phyloP scores from a whole-genome alignment of 2,113 vertebrate genomes.

The Xiphophorus hellerii region DNA sequence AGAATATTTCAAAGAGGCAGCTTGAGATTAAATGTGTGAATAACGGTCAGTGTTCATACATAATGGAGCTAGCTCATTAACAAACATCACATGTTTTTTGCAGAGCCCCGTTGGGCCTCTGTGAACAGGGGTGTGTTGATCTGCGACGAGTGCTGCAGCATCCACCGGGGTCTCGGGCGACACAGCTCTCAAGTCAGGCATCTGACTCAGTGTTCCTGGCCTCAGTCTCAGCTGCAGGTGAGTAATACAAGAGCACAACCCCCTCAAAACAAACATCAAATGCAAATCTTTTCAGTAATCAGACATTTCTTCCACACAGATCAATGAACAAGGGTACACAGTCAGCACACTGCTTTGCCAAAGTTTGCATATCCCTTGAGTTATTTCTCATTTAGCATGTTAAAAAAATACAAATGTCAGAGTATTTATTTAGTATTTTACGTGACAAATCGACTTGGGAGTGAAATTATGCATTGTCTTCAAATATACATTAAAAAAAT shows the following conservation, averaged over 20 bases:
- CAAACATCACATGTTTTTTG: constrained; percentile 13
- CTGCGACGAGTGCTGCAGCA: constrained; percentile 97
- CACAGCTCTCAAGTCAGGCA: constrained; percentile 98
- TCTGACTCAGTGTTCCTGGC: constrained; percentile 93
- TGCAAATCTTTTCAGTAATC: background rate
- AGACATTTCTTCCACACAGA: background rate
- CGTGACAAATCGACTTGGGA: too few relatives aligned
- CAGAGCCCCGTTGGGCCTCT: constrained; percentile 97
- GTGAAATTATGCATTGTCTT: too few relatives aligned
- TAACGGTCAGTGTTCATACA: background rate
- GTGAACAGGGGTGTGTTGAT: constrained; percentile 94
- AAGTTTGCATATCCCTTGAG: background rate
- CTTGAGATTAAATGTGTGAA: background rate
- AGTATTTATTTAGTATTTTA: too few relatives aligned
- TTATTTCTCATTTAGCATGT: too few relatives aligned
- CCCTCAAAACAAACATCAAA: background rate
- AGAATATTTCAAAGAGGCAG: background rate
- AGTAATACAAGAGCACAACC: background rate
- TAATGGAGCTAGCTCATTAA: background rate
- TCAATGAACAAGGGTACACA: background rate
- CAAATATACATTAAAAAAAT: too few relatives aligned
- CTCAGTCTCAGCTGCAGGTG: constrained; percentile 93
- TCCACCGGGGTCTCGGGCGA: constrained; percentile 94
- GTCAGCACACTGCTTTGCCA: background rate
- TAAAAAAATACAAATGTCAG: too few relatives aligned